Percentiles rank a stretch among this genome's conserved stretches.
Evolutionary conservation across 1,140 invertebrate species (phyloP).

Genomic region (Anadara kagoshimensis): DNA sequence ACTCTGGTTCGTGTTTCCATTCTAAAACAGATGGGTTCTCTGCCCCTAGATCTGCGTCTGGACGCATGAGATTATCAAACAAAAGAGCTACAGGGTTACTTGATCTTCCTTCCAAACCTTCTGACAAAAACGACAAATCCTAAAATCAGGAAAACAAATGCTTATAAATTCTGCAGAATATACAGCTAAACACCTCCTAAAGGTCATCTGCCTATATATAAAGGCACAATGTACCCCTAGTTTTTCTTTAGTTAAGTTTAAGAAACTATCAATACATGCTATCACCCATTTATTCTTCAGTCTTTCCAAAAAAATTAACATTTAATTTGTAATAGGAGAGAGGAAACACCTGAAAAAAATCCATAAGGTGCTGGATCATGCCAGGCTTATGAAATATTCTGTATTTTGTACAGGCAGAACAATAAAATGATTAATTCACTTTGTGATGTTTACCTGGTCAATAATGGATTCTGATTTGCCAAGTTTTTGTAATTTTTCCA

Average conservation of each 20-base stretch:
- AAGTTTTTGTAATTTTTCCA: constrained; percentile 76
- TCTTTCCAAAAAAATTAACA: too few species aligned
- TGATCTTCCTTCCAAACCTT: constrained; percentile 87
- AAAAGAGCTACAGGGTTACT: constrained; percentile 88
- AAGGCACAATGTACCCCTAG: neutral
- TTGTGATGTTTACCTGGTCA: constrained; percentile 75
- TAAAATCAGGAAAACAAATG: constrained; percentile 33
- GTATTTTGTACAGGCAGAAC: neutral
- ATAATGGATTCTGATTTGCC: constrained; percentile 72
- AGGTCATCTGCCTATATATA: neutral
- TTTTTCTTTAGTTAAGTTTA: neutral
- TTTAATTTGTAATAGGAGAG: too few species aligned
- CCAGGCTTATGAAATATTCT: too few species aligned
- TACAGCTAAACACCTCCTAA: neutral
- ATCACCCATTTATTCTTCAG: too few species aligned
- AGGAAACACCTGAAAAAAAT: too few species aligned
- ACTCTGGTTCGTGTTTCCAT: constrained; percentile 80
- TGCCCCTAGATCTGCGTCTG: constrained; percentile 88
- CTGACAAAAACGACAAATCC: constrained; percentile 75
- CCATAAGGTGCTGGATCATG: too few species aligned
- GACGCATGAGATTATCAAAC: constrained; percentile 85
- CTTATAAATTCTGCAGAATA: neutral
- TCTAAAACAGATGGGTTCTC: constrained; percentile 83
- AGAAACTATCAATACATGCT: neutral
- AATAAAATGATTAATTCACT: neutral